Base-by-base conservation (phyloP, 2,797 vertebrate genomes). In the Pithecia hirsuta region DNA sequence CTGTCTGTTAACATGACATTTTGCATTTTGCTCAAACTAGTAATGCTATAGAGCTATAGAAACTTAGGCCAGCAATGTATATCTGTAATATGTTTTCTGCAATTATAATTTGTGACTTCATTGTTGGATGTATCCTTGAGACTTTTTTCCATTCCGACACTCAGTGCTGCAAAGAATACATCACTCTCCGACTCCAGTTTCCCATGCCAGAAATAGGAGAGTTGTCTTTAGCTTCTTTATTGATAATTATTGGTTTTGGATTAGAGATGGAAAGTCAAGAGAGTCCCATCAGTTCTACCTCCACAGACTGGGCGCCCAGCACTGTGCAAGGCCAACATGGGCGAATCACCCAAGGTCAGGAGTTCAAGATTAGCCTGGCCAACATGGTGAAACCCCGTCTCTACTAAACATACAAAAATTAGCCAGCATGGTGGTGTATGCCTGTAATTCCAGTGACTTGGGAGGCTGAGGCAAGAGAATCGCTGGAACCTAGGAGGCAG, bases 1-100 rank as follows among this genome's bases (percentile, higher is more conserved):
- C 30, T 88, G 28, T 90, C 30, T 59, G 50, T 87, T 93, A 91
- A 87, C 39, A 44, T 24, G 8, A 74, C 28, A 94, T 93, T 97
- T 96, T 91, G 61, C 46, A 93, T 93, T 97, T 96, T 93, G 61
- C 46, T 96, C 41, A 80, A 92, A 94, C 52, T 81, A 95, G 55
- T 74, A 96, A 97, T 33, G 15, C 67, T 80, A 67, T 13, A 67
- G 61, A 64, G 61, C 28, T 94, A 74, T 26, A 95, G 70, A 96
- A 96, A 93, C 87, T n/a, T 85, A 11, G 59, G 78, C 39, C 26
- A 88, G 28, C 50, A 94, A 81, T 52, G 20, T 55, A 8, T 20
- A 64, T 90, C 55, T 96, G 28, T 76, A 96, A 95, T 50, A 87
- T 57, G 83, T 57, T 88, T 92, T 55, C 67, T 24, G 19, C 20